Evolutionary conservation across 2,113 vertebrate species (phyloP).

Genomic region (Emydocephalus ijimae): DNA sequence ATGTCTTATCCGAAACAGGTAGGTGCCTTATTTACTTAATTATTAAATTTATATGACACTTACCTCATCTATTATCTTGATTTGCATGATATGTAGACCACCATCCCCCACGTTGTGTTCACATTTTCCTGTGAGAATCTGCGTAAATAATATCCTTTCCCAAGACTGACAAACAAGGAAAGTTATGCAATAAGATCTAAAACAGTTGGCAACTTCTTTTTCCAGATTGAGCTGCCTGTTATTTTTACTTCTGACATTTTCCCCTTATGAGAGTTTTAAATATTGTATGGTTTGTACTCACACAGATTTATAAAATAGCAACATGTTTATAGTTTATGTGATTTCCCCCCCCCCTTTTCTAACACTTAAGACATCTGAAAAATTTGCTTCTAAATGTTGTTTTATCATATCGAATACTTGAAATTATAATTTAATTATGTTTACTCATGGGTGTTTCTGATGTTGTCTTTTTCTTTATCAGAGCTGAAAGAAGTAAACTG

Average conservation of each 20-base stretch:
- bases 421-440: not conserved
- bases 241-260: not conserved
- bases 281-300: not conserved
- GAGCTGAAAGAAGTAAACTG: not conserved
- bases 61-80: not conserved
- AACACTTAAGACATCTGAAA: not conserved
- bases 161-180: not conserved
- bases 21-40: not conserved
- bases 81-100: not conserved
- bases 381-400: not conserved
- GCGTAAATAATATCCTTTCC: not conserved
- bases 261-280: not conserved
- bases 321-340: not conserved
- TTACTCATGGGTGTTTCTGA: no score
- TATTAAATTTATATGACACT: no score
- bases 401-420: not conserved
- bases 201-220: not conserved
- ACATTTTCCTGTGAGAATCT: not conserved
- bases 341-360: not conserved
- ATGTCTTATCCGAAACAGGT: not conserved
- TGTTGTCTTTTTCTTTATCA: not conserved
- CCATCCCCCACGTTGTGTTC: not conserved
- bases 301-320: not conserved
- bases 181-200: not conserved
- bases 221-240: not conserved